Evolutionary conservation across 2,797 vertebrate genomes (phyloP), one percentile per base, ranked within the genome.

Genomic region (Podarcis siculus): DNA sequence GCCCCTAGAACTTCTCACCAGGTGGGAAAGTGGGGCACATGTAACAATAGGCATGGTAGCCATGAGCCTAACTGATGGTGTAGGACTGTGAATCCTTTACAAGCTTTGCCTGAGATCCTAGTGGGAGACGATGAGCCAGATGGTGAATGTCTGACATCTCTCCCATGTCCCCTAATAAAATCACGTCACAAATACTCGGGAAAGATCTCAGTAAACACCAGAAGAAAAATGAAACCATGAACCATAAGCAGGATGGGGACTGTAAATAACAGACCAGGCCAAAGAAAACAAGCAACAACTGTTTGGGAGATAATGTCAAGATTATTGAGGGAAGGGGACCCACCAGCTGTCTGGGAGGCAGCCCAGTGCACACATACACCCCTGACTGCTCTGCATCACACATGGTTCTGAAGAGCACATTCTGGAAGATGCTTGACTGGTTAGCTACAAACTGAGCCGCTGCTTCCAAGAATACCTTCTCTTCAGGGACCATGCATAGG

Each of bases 281-380:
- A 96, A 96, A 95, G 94, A 85, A 94, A 96, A 96, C 95, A 96
- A 96, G 95, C 92, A 82, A 85, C 93, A 93, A 95, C 32, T 96
- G 95, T 96, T 96, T 96, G 95, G 95, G 95, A 95, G 94, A 96
- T 94, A 94, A 94, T 90, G 92, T 95, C 94, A 95, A 95, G 94
- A 94, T 96, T 91, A 96, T 88, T 94, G 91, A 89, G 0, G 93
- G 93, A 94, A 92, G 76, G 87, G 89, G 91, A 94, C 89, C 90
- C 0, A 90, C 76, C 87, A 8, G 92, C 95, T 95, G 92, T 95
- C 94, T 93, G 90, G 90, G 86, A 94, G 83, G 77, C 89, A 90
- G 92, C 94, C 94, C 94, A 86, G 13, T 71, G 32, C 69, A 67
- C 42, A 80, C 69, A 80, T 76, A 30, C 13, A 76, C 49, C 75